Evolutionary conservation across 1,140 invertebrate genomes (phyloP).

Genomic region (Pollicipes pollicipes): DNA sequence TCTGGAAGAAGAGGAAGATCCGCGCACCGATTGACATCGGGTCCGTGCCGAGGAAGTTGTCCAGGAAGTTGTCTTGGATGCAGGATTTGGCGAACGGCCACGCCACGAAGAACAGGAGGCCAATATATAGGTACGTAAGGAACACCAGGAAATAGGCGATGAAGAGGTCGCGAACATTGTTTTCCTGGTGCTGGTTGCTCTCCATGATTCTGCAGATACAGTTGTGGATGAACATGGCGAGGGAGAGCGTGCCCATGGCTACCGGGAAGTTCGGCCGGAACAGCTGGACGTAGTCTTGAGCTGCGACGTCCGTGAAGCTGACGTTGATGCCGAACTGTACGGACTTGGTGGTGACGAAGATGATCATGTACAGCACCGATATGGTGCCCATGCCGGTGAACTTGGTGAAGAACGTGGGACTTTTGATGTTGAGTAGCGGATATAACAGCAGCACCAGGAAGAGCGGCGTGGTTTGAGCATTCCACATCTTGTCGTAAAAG

Average conservation of each 20-base stretch:
- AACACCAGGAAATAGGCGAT: conserved; percentile 67
- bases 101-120: conserved; percentile 55
- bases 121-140: conserved; percentile 62
- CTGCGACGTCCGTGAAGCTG: not conserved
- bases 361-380: not conserved
- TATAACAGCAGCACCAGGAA: conserved; percentile 54
- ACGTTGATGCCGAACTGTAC: not conserved
- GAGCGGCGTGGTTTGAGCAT: conserved; percentile 61
- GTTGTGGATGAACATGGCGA: conserved; percentile 85
- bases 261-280: conserved; percentile 47
- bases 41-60: conserved; percentile 66
- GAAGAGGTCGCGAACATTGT: conserved; percentile 74
- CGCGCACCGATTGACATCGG: conserved; percentile 56
- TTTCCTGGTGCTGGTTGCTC: conserved; percentile 60
- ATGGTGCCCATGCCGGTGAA: conserved; percentile 67
- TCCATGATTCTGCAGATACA: conserved; percentile 54
- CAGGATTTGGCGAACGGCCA: conserved; percentile 56
- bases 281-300: not conserved
- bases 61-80: conserved; percentile 46
- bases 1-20: conserved; percentile 64
- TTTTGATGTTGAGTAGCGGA: conserved; percentile 67
- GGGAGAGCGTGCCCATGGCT: conserved; percentile 60
- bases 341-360: not conserved
- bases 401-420: conserved; percentile 77
- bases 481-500: conserved; percentile 33